Conservation (phyloP, 2,797 vertebrate species). For the Echeneis naucrates region DNA sequence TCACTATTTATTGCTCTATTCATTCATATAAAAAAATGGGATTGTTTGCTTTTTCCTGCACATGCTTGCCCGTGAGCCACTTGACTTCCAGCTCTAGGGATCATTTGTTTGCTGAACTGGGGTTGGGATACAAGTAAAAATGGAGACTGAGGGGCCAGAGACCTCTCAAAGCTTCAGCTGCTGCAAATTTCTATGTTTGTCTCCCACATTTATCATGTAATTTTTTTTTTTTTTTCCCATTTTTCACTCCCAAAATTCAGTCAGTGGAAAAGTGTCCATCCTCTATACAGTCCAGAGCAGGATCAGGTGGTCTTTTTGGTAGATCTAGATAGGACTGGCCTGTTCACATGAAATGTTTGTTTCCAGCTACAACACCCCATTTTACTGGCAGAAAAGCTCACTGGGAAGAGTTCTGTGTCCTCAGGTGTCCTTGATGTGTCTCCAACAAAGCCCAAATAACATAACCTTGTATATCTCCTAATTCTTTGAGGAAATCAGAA, state of each 20-base stretch:
- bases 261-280: conserved; percentile 21
- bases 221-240: conserved; percentile 32
- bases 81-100: conserved; percentile 14
- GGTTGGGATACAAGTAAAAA: conserved; percentile 18
- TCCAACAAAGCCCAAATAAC: conserved; percentile 53
- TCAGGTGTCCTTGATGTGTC: conserved; percentile 59
- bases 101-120: conserved; percentile 50
- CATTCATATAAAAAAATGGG: conserved; percentile 34
- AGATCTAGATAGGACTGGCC: conserved; percentile 48
- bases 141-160: conserved; percentile 16
- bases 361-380: conserved; percentile 42
- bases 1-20: conserved; percentile 28
- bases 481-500: background rate
- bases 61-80: conserved; percentile 13
- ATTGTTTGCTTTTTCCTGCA: conserved; percentile 44
- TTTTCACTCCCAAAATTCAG: conserved; percentile 22
- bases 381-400: conserved; percentile 45
- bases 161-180: conserved; percentile 46
- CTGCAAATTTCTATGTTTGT: conserved; percentile 3
- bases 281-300: background rate
- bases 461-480: conserved; percentile 39
- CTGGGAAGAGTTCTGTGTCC: conserved; percentile 36
- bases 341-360: conserved; percentile 68
- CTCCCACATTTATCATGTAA: conserved; percentile 21
- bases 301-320: conserved; percentile 63